Evolutionary conservation across 2,888 invertebrate species (phyloP).

Genomic region (Enoplolaimus lenunculus): DNA sequence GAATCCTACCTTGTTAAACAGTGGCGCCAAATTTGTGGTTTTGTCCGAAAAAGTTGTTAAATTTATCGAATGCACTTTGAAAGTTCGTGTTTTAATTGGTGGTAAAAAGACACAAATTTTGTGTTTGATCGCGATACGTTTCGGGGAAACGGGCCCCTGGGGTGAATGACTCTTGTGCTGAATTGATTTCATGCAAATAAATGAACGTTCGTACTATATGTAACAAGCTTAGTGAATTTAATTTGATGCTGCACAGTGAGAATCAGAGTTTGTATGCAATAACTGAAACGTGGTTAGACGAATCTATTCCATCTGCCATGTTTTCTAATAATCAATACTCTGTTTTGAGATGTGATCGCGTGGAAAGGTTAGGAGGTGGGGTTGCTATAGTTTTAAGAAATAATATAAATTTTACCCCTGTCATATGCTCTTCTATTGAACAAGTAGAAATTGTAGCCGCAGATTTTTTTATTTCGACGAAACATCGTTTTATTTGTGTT

Average conservation of each 20-base stretch:
- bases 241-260: neutral
- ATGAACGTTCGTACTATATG: neutral
- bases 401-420: neutral
- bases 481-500: neutral
- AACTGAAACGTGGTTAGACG: slow-evolving; percentile 8
- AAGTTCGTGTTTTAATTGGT: neutral
- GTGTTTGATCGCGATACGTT: neutral
- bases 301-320: slow-evolving; percentile 7
- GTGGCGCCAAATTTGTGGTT: neutral
- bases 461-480: neutral
- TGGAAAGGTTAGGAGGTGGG: neutral
- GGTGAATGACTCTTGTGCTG: neutral
- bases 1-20: neutral
- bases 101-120: neutral
- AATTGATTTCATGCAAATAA: neutral
- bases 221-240: slow-evolving; percentile 3
- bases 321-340: neutral
- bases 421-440: neutral
- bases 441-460: neutral
- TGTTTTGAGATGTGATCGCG: neutral
- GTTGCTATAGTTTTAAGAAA: slow-evolving; percentile 12
- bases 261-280: neutral
- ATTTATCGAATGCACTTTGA: slow-evolving; percentile 2
- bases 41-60: neutral
- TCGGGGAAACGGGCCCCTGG: neutral